These are phyloP conservation scores for Aselliscus stoliczkanus DNA, from an alignment of 2,797 vertebrate genomes.

Conservation along the genomic window DNA sequence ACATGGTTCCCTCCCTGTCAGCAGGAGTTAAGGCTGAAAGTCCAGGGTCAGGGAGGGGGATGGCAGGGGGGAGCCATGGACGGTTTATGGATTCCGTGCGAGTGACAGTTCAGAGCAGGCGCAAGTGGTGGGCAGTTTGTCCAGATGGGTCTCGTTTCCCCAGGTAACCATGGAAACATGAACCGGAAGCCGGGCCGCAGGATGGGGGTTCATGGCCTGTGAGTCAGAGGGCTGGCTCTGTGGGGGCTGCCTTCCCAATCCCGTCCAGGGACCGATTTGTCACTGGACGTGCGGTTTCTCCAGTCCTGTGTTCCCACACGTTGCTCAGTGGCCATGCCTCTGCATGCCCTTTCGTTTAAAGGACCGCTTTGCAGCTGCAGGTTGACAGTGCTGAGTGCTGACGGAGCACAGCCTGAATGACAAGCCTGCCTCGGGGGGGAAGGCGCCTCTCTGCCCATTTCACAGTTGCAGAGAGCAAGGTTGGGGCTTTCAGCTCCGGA, in stretches of 20 bases:
- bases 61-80: background rate
- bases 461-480: background rate
- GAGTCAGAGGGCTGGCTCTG: background rate
- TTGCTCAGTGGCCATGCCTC: background rate
- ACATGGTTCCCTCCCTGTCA: background rate
- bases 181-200: constrained; percentile 12
- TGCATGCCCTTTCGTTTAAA: background rate
- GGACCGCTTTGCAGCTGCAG: too few species aligned
- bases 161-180: constrained; percentile 39
- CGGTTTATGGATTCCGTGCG: background rate
- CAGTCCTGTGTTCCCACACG: background rate
- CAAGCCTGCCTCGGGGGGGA: too few species aligned
- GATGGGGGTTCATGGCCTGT: background rate
- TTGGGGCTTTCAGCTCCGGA: fast-evolving
- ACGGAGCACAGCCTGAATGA: background rate
- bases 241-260: background rate
- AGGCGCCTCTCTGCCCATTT: fast-evolving
- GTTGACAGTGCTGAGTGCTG: fast-evolving
- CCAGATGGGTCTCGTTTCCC: constrained; percentile 21
- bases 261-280: background rate
- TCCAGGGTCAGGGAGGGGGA: too few species aligned
- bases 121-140: fast-evolving
- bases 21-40: background rate
- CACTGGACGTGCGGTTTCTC: background rate
- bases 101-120: background rate